These are phyloP conservation scores for Eolophus roseicapilla DNA, from an alignment of 2,113 vertebrate species.

Conservation along the genomic window DNA sequence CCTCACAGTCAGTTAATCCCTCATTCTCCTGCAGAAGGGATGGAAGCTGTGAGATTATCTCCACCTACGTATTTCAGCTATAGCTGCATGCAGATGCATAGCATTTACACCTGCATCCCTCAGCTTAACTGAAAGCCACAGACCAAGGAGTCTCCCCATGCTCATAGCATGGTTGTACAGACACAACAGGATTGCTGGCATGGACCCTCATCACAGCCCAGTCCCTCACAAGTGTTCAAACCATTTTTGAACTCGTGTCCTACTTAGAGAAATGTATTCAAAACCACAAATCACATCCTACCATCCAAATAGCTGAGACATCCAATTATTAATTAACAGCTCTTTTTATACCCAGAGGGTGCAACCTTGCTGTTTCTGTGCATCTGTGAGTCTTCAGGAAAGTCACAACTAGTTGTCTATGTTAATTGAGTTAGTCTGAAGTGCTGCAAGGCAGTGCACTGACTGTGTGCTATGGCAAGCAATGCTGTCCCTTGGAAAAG, in stretches of 20 bases:
- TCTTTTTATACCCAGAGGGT: neutral
- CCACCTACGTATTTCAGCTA: neutral
- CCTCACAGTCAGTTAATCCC: neutral
- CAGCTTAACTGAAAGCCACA: neutral
- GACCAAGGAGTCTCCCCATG: neutral
- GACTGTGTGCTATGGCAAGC: neutral
- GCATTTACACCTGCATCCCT: neutral
- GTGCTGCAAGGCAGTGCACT: neutral
- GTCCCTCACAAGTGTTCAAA: neutral
- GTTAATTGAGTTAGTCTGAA: neutral
- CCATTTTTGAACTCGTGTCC: neutral
- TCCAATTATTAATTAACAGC: slow-evolving; percentile 18
- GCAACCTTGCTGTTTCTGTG: neutral
- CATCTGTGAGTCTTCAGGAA: neutral
- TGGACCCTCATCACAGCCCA: neutral
- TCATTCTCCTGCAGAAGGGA: neutral
- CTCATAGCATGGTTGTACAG: neutral
- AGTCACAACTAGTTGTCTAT: neutral
- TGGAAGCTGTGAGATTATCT: neutral
- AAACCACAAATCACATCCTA: neutral
- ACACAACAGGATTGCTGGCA: neutral
- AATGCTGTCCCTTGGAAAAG: neutral
- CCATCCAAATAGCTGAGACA: neutral
- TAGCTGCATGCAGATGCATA: neutral
- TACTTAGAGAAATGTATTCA: neutral